These are phyloP conservation scores for Melanargia galathea DNA, from an alignment of 2,888 invertebrate species.

Conservation along the genomic window DNA sequence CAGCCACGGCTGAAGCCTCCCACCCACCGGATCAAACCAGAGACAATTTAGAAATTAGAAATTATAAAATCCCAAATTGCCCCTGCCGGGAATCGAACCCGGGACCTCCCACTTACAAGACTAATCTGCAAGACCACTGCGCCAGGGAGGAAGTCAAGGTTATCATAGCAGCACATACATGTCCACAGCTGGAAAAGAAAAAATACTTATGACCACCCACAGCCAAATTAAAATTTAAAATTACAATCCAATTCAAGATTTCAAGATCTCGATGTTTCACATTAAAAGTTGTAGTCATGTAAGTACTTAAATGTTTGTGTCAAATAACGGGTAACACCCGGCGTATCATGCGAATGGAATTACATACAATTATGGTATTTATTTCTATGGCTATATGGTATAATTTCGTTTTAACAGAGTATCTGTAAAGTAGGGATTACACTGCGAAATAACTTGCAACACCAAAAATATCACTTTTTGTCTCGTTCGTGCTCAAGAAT, in stretches of 20 bases:
- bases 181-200: no score
- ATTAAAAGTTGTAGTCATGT: slow-evolving; percentile 11
- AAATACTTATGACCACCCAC: no score
- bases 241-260: not conserved
- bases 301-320: slow-evolving; percentile 14
- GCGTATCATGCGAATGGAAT: not conserved
- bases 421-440: slow-evolving; percentile 15
- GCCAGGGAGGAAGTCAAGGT: no score
- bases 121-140: no score
- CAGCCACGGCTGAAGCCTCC: no score
- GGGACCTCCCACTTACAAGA: no score
- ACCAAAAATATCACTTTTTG: slow-evolving; percentile 22
- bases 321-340: slow-evolving; percentile 25
- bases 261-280: slow-evolving; percentile 15
- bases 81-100: no score
- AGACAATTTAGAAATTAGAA: no score
- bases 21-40: no score
- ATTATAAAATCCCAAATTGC: no score
- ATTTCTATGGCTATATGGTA: not conserved
- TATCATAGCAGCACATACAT: no score
- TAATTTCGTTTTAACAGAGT: not conserved
- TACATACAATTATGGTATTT: slow-evolving; percentile 19
- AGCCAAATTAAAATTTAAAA: no score
- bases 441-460: slow-evolving; percentile 21
- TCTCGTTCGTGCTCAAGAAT: not conserved